Evolutionary conservation across 2,888 invertebrate species (phyloP), one percentile per base, ranked within the genome.

Genomic region (Eupithecia pulchellata): DNA sequence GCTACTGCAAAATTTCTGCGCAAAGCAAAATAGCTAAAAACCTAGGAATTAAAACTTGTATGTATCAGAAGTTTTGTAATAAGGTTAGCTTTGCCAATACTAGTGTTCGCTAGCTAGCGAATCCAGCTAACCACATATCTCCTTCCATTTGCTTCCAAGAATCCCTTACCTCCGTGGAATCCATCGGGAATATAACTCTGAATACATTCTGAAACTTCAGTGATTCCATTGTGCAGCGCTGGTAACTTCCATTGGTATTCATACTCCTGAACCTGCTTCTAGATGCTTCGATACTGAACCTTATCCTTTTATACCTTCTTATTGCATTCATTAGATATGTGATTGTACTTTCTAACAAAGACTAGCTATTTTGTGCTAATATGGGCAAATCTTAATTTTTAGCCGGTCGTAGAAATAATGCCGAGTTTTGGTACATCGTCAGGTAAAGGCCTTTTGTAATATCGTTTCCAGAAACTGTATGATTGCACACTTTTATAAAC

Each of bases 141-240:
- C 30, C 8, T 32, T 14, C 25, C 34, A 34, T 34, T 61, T 36
- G 32, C 20, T 52, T 57, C 30, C 66, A 66, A 68, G 68, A 65
- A 65, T 72, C 68, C 52, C 32, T 14, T 58, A 63, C 64, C 39
- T 61, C 25, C 64, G 42, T 36, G 64, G 68, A 68, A 55, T 62
- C 65, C 71, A 5, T 14, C 62, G 71, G 57, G 65, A 68, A 42
- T 60, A 62, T 72, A 72, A 72, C 65, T 64, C 61, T 64, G 71
- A 64, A 71, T 71, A 67, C 58, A 71, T 72, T 72, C 68, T 60
- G 71, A 58, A 72, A 68, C 42, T 72, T 68, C 71, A 55, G 68
- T 62, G 71, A 72, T 62, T 68, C 71, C 61, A 72, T 72, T 72
- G 65, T 72, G 57, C 62, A 60, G 42, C 32, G 20, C 30, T 52